Base-by-base conservation (phyloP, 1,140 invertebrate genomes). In the Apis dorsata region DNA sequence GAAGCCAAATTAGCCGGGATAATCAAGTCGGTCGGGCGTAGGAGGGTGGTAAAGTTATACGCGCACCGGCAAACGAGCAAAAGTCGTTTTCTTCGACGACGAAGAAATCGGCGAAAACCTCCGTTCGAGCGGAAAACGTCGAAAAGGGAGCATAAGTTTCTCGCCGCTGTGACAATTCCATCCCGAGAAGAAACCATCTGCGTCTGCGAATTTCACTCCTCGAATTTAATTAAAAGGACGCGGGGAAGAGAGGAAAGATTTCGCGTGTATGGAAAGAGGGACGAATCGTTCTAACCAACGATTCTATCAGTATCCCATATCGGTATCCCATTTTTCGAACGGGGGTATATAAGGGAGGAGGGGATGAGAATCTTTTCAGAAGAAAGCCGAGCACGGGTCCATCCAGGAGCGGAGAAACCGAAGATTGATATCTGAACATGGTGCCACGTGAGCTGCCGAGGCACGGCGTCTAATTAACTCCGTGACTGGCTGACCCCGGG, bases 391-490 rank as follows among this genome's bases (percentile, higher is more conserved):
- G 76, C 66, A 78, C 57, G 65, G 85, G 87, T 88, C 87, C 87
- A 86, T 86, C 85, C 74, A 75, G 79, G 71, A 78, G 69, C 68
- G 44, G 24, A 83, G 85, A 82, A 76, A 60, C 85, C 88, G 90
- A 34, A 34, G 34, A 90, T 90, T 90, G 83, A 90, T 90, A 90
- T 90, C 90, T 85, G 81, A 78, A 76, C 81, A 85, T 90, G 82
- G 78, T 90, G 90, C 89, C 88, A 91, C 88, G 87, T 91, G 89
- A 91, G 76, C 86, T 80, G 53, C 85, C 86, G 86, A 88, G 91
- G 89, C 91, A 92, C 91, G 81, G 75, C 86, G 90, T 93, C 93
- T 94, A 94, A 94, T 94, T 94, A 94, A 94, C 93, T 94, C 92
- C 92, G 92, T 94, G 93, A 93, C 93, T 93, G 91, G 92, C 84